Evolutionary conservation across 2,113 vertebrate species (phyloP).

Genomic region (Osmerus eperlanus): DNA sequence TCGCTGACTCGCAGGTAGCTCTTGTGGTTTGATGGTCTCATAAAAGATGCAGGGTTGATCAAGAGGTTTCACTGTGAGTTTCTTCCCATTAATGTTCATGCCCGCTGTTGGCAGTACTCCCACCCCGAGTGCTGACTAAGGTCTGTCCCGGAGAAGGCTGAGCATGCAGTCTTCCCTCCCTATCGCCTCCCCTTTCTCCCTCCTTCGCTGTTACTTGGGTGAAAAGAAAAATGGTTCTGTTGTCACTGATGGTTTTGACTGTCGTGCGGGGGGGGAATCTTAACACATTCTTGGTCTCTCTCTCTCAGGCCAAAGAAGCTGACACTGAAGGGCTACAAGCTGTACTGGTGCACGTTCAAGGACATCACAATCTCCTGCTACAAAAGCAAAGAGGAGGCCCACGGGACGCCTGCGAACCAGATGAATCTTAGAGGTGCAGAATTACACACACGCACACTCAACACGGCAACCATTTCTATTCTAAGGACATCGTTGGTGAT

Average conservation of each 20-base stretch:
- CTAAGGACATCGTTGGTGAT: neutral
- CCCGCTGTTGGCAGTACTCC: constrained; percentile 36
- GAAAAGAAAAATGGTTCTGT: neutral
- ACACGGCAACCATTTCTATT: constrained; percentile 2
- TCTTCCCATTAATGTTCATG: constrained; percentile 33
- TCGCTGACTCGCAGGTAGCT: constrained; percentile 26
- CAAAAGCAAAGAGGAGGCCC: constrained; percentile 95
- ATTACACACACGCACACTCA: neutral
- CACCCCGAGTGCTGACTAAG: constrained; percentile 42
- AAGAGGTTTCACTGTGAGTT: constrained; percentile 49
- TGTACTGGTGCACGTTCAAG: constrained; percentile 99
- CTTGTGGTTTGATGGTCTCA: constrained; percentile 37
- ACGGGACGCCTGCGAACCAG: constrained; percentile 88
- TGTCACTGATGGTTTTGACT: neutral
- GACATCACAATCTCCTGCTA: constrained; percentile 98
- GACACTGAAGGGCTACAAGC: constrained; percentile 97
- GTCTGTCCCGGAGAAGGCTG: constrained; percentile 8
- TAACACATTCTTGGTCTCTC: constrained; percentile 1
- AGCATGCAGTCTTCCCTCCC: neutral
- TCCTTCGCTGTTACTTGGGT: neutral
- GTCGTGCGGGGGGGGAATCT: too few relatives aligned
- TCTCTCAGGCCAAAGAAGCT: constrained; percentile 91
- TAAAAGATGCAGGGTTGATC: constrained; percentile 47
- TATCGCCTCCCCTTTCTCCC: neutral
- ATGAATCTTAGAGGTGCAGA: constrained; percentile 93